These are phyloP conservation scores for Rhopilema esculentum DNA, from an alignment of 30 jellyfish, hydroid and myxozoan genomes.

Conservation along the genomic window DNA sequence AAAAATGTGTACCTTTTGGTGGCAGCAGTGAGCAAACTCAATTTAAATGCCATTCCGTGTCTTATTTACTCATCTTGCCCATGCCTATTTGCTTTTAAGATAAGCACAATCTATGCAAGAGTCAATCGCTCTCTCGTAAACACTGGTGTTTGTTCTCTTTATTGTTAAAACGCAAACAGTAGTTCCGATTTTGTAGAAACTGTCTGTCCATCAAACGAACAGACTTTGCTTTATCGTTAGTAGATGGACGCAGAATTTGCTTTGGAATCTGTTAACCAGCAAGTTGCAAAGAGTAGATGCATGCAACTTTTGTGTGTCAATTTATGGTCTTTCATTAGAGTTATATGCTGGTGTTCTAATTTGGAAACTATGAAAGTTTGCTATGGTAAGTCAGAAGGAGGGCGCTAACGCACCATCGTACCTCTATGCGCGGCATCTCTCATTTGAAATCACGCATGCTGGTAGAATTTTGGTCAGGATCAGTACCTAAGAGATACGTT, in stretches of 20 bases:
- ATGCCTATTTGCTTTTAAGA: neutral
- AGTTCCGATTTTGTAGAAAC: neutral
- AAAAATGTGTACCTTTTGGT: neutral
- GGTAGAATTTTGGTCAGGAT: no score
- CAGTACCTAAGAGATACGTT: no score
- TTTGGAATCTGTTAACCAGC: no score
- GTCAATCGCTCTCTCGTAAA: neutral
- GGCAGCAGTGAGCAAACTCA: neutral
- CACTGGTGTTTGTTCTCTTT: neutral
- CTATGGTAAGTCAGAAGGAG: neutral
- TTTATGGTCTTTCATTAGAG: neutral
- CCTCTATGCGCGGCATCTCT: no score
- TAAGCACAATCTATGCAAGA: neutral
- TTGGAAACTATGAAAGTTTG: neutral
- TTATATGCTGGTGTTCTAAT: neutral
- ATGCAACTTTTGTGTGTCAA: neutral
- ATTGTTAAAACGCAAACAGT: neutral
- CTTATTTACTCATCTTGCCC: neutral
- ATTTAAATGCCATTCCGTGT: neutral
- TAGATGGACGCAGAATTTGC: neutral
- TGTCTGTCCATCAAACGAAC: neutral
- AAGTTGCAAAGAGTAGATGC: no score
- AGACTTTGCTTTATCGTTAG: neutral
- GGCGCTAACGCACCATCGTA: no score
- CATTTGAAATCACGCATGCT: no score